phyloP scores from a whole-genome alignment of 1,140 invertebrate genomes.

The Penaeus indicus region DNA sequence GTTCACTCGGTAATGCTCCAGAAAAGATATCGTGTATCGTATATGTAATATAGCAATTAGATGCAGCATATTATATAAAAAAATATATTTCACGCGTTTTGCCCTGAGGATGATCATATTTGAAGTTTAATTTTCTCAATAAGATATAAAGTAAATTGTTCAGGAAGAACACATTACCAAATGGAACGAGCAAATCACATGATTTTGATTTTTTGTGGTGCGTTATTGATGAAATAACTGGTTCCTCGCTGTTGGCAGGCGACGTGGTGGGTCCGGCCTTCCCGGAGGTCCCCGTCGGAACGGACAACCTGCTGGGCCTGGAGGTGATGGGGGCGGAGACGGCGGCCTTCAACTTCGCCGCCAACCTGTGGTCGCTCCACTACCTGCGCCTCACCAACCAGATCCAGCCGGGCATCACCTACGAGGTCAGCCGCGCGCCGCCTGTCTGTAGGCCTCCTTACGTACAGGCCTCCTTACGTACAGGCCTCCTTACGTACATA shows the following conservation, averaged over 20 bases:
- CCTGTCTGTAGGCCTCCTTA: too few species aligned
- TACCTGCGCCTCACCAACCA: constrained; percentile 70
- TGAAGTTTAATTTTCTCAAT: too few species aligned
- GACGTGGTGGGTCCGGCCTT: constrained; percentile 77
- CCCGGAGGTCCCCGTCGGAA: constrained; percentile 73
- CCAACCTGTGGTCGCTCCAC: constrained; percentile 75
- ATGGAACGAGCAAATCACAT: too few species aligned
- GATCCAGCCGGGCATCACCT: constrained; percentile 46
- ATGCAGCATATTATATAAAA: too few species aligned
- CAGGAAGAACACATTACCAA: too few species aligned
- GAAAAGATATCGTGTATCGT: too few species aligned
- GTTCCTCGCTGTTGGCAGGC: constrained; percentile 68
- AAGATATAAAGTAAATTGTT: too few species aligned
- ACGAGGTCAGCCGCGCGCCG: constrained; percentile 27
- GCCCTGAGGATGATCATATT: too few species aligned
- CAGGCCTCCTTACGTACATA: too few species aligned
- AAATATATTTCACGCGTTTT: too few species aligned
- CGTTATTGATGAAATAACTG: not conserved
- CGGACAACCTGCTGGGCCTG: constrained; percentile 57
- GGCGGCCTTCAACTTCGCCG: constrained; percentile 76
- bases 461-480: too few species aligned
- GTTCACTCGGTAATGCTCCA: not conserved
- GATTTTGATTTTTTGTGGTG: not conserved
- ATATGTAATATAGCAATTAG: too few species aligned
- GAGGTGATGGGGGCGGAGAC: constrained; percentile 70